Base-by-base conservation (phyloP, 2,888 invertebrate genomes). In the Gerris lacustris region DNA sequence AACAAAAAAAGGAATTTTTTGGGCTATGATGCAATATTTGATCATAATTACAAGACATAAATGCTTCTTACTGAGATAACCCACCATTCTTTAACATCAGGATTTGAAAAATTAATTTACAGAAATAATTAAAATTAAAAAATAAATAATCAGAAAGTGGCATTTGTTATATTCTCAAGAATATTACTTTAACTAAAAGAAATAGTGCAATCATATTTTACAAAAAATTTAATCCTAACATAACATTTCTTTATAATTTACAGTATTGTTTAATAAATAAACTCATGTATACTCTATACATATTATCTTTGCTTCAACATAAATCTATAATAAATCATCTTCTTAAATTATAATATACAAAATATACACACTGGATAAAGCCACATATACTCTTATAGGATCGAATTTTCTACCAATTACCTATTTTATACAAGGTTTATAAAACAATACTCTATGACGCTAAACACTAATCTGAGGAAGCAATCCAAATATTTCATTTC, bases 21-120 rank as follows among this genome's bases (percentile, higher is more conserved):
- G 55, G 9, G 55, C 9, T 55, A 15, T 55, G 55, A 11, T 55
- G 15, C 55, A 9, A 55, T 15, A 55, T 55, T 11, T 55, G 5
- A 55, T 55, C 9, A 55, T 55, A 11, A 55, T 55, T 11, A 55
- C 9, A 15, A 55, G 9, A 55, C 55, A 55, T 55, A 55, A 55
- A 55, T 55, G 55, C 55, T 55, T 55, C 55, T 55, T 55, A 55
- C 15, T 55, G 55, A 55, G 55, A 55, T 11, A 55, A 55, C 55
- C 55, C 55, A 55, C 55, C 55, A 11, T 55, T 55, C 15, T 55
- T 55, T 55, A 11, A 55, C 55, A 55, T 55, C 55, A 55, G 55
- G 55, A 55, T 11, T 55, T 55, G 11, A 55, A 55, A 55, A 1
- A 15, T 55, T 11, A 55, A 55, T 11, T 55, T 55, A 55, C 9